Conservation (phyloP, 2,888 invertebrate genomes). For the Scaptomyza parva region DNA sequence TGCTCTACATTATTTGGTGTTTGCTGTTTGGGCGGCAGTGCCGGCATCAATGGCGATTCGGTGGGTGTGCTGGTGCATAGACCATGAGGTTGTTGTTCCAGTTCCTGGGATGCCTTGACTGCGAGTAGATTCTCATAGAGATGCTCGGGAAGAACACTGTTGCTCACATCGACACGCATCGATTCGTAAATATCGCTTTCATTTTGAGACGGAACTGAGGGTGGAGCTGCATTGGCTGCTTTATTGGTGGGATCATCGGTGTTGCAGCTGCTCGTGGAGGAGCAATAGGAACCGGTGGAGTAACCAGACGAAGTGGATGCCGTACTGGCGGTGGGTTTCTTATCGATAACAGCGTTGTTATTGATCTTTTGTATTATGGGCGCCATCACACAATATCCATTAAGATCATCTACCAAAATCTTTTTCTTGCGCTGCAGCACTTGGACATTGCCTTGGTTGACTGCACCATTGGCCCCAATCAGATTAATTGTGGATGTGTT, state of each 20-base stretch:
- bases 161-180: conserved; percentile 62
- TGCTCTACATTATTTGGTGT: conserved; percentile 25
- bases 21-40: conserved; percentile 60
- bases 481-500: conserved; percentile 84
- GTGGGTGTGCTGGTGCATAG: conserved; percentile 82
- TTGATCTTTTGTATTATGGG: conserved; percentile 76
- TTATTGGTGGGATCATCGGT: conserved; percentile 49
- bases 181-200: conserved; percentile 81
- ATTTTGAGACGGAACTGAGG: conserved; percentile 28
- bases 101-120: conserved; percentile 80
- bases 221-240: background rate
- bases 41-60: conserved; percentile 74
- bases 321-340: conserved; percentile 53
- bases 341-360: conserved; percentile 15
- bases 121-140: conserved; percentile 82
- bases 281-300: conserved; percentile 75
- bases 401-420: conserved; percentile 81
- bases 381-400: conserved; percentile 84
- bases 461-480: conserved; percentile 82
- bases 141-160: conserved; percentile 70
- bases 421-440: conserved; percentile 68
- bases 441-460: conserved; percentile 42
- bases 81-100: conserved; percentile 60
- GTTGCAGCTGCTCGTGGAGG: conserved; percentile 74
- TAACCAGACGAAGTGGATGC: conserved; percentile 80